phyloP scores from a whole-genome alignment of 2,888 invertebrate genomes.

The Lottia scabra region DNA sequence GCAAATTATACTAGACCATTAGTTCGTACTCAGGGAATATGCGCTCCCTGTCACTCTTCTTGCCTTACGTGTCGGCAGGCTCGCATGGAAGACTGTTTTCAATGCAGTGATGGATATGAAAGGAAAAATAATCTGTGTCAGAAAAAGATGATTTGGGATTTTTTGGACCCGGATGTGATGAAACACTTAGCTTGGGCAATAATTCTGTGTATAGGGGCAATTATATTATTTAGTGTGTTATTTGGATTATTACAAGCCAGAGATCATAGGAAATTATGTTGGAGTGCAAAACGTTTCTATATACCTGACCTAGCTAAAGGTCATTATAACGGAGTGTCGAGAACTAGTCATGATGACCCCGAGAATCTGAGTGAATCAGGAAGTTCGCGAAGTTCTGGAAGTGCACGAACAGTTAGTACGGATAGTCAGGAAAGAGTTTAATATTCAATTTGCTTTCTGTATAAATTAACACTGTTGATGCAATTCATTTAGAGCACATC shows the following conservation, averaged over 20 bases:
- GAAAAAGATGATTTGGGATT: slow-evolving; percentile 58
- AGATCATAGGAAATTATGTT: slow-evolving; percentile 52
- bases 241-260: slow-evolving; percentile 57
- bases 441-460: neutral
- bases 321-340: slow-evolving; percentile 49
- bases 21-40: slow-evolving; percentile 49
- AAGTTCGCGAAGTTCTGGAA: neutral
- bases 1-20: slow-evolving; percentile 38
- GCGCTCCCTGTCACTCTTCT: slow-evolving; percentile 52
- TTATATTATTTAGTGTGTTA: slow-evolving; percentile 49
- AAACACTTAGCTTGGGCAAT: slow-evolving; percentile 60
- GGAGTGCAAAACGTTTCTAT: slow-evolving; percentile 48
- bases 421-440: slow-evolving; percentile 1
- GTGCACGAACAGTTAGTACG: neutral
- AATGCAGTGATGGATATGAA: slow-evolving; percentile 49
- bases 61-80: slow-evolving; percentile 58
- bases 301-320: slow-evolving; percentile 43
- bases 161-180: slow-evolving; percentile 56
- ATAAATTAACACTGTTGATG: slow-evolving; percentile 1
- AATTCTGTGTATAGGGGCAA: slow-evolving; percentile 56
- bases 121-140: slow-evolving; percentile 44
- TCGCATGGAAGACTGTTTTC: slow-evolving; percentile 49
- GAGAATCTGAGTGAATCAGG: slow-evolving; percentile 32
- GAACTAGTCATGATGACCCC: slow-evolving; percentile 32
- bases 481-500: slow-evolving; percentile 3